These are phyloP conservation scores for Euplagia quadripunctaria DNA, from an alignment of 2,888 invertebrate species.

Conservation along the genomic window DNA sequence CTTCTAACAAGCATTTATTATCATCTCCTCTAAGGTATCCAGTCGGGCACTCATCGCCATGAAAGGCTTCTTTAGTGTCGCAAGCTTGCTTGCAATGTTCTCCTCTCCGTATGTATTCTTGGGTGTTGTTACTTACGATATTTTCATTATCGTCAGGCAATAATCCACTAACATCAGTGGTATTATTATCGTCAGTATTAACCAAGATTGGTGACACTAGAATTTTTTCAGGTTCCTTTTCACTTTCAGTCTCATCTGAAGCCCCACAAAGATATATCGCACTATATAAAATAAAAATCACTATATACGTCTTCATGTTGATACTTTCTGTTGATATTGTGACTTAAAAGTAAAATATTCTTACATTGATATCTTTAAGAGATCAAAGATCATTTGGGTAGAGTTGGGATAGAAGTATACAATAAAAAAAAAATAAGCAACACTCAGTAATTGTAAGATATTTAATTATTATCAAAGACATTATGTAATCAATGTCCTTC, in stretches of 20 bases:
- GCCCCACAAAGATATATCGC: background rate
- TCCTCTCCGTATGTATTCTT: background rate
- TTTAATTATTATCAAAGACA: too few species aligned
- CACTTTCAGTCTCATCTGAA: background rate
- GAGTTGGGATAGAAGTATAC: slow-evolving; percentile 2
- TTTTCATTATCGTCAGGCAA: background rate
- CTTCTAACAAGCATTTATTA: slow-evolving; percentile 11
- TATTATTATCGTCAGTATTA: background rate
- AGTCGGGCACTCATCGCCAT: slow-evolving; percentile 20
- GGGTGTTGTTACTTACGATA: background rate
- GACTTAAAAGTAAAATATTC: background rate
- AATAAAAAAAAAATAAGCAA: too few species aligned
- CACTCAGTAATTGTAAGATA: too few species aligned
- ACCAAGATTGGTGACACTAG: background rate
- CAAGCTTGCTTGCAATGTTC: background rate
- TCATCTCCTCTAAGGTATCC: slow-evolving; percentile 26
- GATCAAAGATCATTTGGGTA: slow-evolving; percentile 7
- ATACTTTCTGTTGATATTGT: background rate
- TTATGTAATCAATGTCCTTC: too few species aligned
- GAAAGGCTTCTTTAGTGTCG: background rate
- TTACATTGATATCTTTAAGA: background rate
- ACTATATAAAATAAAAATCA: slow-evolving; percentile 3
- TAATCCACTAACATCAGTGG: background rate
- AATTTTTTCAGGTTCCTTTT: background rate
- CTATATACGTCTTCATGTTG: slow-evolving; percentile 1